These are phyloP conservation scores for Lissonota sp. DNA, from an alignment of 2,888 invertebrate species.

Conservation along the genomic window DNA sequence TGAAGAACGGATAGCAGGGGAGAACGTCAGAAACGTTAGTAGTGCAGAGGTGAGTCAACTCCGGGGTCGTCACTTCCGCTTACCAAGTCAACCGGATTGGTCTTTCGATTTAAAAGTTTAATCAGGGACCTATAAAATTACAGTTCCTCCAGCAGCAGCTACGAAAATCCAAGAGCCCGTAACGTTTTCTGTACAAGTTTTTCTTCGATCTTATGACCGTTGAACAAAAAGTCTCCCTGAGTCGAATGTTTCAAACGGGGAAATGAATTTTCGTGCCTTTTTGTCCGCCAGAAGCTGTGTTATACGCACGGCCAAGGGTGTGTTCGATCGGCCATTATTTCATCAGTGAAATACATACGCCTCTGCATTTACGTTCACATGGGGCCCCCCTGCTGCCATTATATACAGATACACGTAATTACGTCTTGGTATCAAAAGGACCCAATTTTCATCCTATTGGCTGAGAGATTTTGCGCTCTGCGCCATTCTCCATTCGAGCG, in stretches of 20 bases:
- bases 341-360: constrained; percentile 73
- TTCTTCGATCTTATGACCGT: no score
- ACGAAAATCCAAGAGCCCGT: constrained; percentile 6
- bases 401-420: constrained; percentile 3
- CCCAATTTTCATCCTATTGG: background rate
- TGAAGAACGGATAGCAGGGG: constrained; percentile 58
- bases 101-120: constrained; percentile 83
- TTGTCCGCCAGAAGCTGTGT: constrained; percentile 60
- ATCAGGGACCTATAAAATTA: constrained; percentile 83
- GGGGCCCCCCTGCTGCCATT: constrained; percentile 27
- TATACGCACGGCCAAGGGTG: constrained; percentile 72
- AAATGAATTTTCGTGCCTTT: no score
- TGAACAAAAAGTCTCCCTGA: no score
- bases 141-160: constrained; percentile 67
- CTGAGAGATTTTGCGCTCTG: no score
- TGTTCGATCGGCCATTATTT: constrained; percentile 77
- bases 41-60: constrained; percentile 83
- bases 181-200: background rate
- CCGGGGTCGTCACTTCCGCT: constrained; percentile 83
- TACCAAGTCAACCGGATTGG: constrained; percentile 81
- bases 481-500: no score
- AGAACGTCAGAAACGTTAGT: constrained; percentile 77
- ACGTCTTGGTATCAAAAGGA: constrained; percentile 8
- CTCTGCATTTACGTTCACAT: constrained; percentile 67
- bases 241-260: no score